Percentiles rank a stretch among this genome's conserved stretches.
Evolutionary conservation across 2,888 invertebrate species (phyloP).

Genomic region (Adineta ricciae): DNA sequence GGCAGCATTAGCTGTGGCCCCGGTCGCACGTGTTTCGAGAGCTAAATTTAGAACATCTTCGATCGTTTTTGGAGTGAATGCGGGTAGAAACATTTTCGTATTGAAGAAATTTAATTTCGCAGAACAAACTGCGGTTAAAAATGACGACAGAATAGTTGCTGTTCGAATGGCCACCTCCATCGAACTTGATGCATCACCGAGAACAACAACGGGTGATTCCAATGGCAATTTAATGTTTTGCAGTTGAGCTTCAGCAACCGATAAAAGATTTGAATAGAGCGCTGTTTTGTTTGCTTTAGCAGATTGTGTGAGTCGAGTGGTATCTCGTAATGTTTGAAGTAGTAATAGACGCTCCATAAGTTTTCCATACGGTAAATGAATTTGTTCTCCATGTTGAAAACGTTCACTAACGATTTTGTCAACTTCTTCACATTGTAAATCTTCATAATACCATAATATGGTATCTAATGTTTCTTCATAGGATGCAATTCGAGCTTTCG

Average conservation of each 20-base stretch:
- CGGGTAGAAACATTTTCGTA: slow-evolving; percentile 39
- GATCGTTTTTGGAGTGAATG: slow-evolving; percentile 42
- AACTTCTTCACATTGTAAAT: slow-evolving; percentile 41
- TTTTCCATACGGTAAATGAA: slow-evolving; percentile 46
- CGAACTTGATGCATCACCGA: slow-evolving; percentile 44
- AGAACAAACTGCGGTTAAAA: slow-evolving; percentile 44
- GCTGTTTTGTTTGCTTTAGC: slow-evolving; percentile 36
- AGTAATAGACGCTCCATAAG: slow-evolving; percentile 46
- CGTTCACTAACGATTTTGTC: slow-evolving; percentile 42
- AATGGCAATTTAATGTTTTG: slow-evolving; percentile 40
- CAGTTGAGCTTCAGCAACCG: slow-evolving; percentile 41
- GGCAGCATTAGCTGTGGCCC: slow-evolving; percentile 45
- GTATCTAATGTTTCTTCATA: slow-evolving; percentile 43
- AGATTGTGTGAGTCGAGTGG: slow-evolving; percentile 34
- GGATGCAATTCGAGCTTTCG: slow-evolving; percentile 42
- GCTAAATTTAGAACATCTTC: slow-evolving; percentile 46
- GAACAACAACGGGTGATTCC: slow-evolving; percentile 41
- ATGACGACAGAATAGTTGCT: slow-evolving; percentile 46
- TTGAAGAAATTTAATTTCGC: slow-evolving; percentile 49
- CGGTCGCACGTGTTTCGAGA: slow-evolving; percentile 40
- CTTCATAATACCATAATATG: slow-evolving; percentile 48
- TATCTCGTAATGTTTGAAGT: slow-evolving; percentile 35
- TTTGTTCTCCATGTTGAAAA: slow-evolving; percentile 39
- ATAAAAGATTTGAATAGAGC: slow-evolving; percentile 41
- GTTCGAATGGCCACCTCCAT: slow-evolving; percentile 46